Evolutionary conservation across 2,797 vertebrate species (phyloP), one percentile per base, ranked within the genome.

Genomic region (Scyliorhinus canicula): DNA sequence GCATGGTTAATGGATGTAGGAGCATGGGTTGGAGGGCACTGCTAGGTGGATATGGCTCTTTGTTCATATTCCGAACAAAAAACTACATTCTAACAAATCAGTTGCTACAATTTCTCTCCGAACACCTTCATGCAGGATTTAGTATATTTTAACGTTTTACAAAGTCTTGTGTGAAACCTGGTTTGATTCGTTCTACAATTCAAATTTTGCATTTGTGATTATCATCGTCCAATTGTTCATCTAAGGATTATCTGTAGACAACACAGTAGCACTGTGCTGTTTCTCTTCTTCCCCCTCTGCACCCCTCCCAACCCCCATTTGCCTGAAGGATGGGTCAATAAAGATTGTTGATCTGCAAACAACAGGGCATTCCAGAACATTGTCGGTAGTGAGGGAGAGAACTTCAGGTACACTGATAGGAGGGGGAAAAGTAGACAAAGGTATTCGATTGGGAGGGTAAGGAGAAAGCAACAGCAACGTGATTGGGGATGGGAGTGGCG

Each of bases 291-390:
- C 71, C 1, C 26, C 67, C 67, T 31, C 67, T 28, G 1, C 67
- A 28, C 7, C 67, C 67, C 28, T 31, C 67, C 26, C 31, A 14
- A 35, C 95, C 95, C 95, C 82, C 24, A 95, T 95, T 95, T 96
- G 96, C 96, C 96, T 94, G 97, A 96, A 96, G 95, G 95, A 96
- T 96, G n/a, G 97, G 96, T 97, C 97, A 97, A 97, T 97, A 97
- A 97, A 96, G 97, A 96, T 96, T 97, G 97, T 96, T 97, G 97
- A 97, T 97, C 96, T 98, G 97, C 97, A 98, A 98, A 98, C 97
- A 97, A 97, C 96, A 96, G 96, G 96, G 97, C 96, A 97, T 97
- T 97, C 96, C 28, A 31, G 97, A 97, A 97, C 96, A n/a, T 31
- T 11, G 1, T 6, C 69, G 35, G 9, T 9, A 31, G 69, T 35